These are phyloP conservation scores for Thecophora atra DNA, from an alignment of 2,888 invertebrate genomes.

Conservation along the genomic window DNA sequence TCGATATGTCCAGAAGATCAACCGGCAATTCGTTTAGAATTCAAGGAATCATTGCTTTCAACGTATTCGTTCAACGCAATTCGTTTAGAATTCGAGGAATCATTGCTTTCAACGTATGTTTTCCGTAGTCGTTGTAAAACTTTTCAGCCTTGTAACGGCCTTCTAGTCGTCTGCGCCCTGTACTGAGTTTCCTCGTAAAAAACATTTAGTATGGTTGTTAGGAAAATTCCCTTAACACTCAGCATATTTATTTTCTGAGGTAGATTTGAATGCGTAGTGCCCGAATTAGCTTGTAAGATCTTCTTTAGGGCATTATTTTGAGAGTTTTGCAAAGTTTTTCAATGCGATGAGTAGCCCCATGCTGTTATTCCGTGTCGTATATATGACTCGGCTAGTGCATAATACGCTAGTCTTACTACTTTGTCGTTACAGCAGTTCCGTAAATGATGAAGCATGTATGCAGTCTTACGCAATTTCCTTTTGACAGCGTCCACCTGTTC, in stretches of 20 bases:
- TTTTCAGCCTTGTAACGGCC: neutral
- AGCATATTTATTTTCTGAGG: neutral
- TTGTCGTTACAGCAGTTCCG: neutral
- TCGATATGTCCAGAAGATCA: no score
- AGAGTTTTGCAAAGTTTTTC: neutral
- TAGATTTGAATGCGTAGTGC: no score
- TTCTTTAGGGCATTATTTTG: neutral
- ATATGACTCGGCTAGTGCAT: neutral
- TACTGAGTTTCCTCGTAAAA: neutral
- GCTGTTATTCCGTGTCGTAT: neutral
- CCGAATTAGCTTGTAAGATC: neutral
- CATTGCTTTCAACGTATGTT: no score
- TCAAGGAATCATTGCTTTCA: neutral
- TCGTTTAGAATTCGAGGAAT: no score
- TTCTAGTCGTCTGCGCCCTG: neutral
- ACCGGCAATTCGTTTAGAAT: no score
- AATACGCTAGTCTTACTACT: neutral
- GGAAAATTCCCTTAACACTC: neutral
- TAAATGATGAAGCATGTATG: neutral
- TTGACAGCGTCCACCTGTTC: neutral
- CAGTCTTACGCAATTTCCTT: neutral
- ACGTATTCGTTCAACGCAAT: no score
- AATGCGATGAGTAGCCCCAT: neutral
- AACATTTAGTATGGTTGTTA: neutral
- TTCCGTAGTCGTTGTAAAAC: constrained; percentile 1